These are phyloP conservation scores for Myripristis jacobus DNA, from an alignment of 2,797 vertebrate species.

Conservation along the genomic window DNA sequence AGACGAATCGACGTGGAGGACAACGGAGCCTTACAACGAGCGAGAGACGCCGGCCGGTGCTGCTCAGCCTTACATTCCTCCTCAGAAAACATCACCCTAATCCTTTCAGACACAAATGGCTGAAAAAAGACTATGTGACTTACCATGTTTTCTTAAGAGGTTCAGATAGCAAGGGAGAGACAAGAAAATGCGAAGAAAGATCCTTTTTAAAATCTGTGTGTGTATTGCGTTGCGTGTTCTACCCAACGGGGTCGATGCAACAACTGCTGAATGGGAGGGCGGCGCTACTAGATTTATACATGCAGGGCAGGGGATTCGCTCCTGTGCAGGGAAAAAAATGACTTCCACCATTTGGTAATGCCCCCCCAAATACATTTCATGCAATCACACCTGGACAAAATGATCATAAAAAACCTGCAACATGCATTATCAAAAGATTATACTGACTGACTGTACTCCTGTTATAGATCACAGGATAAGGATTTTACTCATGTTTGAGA, in stretches of 20 bases:
- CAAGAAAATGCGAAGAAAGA: slow-evolving; percentile 54
- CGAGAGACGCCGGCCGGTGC: slow-evolving; percentile 6
- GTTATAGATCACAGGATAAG: not conserved
- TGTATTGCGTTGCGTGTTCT: slow-evolving; percentile 74
- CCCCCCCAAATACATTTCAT: not conserved
- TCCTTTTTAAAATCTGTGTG: slow-evolving; percentile 31
- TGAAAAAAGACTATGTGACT: slow-evolving; percentile 27
- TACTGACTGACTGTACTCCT: not conserved
- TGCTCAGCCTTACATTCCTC: not conserved
- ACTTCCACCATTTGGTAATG: slow-evolving; percentile 7
- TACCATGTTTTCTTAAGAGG: slow-evolving; percentile 69
- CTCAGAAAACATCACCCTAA: slow-evolving; percentile 13
- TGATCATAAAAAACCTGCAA: not conserved
- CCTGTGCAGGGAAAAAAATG: slow-evolving; percentile 24
- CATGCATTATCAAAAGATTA: not conserved
- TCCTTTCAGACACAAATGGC: not conserved
- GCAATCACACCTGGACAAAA: not conserved
- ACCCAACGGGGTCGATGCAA: slow-evolving; percentile 80
- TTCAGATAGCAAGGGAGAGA: slow-evolving; percentile 48
- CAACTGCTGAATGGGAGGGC: slow-evolving; percentile 75
- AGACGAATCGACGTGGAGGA: not conserved
- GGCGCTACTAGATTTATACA: slow-evolving; percentile 69
- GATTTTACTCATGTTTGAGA: not conserved
- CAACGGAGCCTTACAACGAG: not conserved
- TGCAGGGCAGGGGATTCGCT: slow-evolving; percentile 32